Base-by-base conservation (phyloP, 2,797 vertebrate genomes). In the Argya squamiceps region DNA sequence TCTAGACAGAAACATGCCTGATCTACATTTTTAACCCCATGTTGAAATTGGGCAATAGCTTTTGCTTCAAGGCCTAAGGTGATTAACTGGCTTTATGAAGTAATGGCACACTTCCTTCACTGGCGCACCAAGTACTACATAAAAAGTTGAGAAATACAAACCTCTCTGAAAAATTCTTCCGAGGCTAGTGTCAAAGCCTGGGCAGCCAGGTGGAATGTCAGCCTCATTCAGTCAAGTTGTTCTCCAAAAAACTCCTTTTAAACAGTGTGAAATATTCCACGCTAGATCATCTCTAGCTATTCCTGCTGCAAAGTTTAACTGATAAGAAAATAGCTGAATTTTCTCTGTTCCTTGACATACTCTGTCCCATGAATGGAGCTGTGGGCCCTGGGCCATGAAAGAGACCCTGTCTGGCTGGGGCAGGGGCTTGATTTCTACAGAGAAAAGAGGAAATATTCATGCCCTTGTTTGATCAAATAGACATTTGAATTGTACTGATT, bases 21-120 rank as follows among this genome's bases (percentile, higher is more conserved):
- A 60, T 68, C 37, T 78, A 16, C 0, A 0, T 24, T 59, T 82
- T 67, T 64, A 44, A 34, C 62, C 15, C 17, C 39, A 41, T 0
- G 0, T 67, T 70, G 44, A 79, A 92, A 67, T 5, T 52, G 34
- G 44, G 9, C 62, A 41, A 8, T 41, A 58, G 62, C 9, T 89
- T 94, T 83, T 88, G 46, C 69, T 84, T 78, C 53, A 69, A 50
- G 50, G n/a, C 47, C 58, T 62, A 15, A 59, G 39, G 36, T 55
- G 70, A 69, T 87, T 65, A 91, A 26, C 29, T 63, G n/a, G 9
- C 29, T 67, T 74, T 70, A 44, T 93, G 69, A 77, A 92, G 49
- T 65, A 93, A 75, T 20, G 70, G 37, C 71, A 27, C 43, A 32
- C 7, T 59, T 88, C 44, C 44, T 77, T 83, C 56, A 19, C 34